These are phyloP conservation scores for Xestia ashworthii DNA, from an alignment of 2,888 invertebrate species.

Conservation along the genomic window DNA sequence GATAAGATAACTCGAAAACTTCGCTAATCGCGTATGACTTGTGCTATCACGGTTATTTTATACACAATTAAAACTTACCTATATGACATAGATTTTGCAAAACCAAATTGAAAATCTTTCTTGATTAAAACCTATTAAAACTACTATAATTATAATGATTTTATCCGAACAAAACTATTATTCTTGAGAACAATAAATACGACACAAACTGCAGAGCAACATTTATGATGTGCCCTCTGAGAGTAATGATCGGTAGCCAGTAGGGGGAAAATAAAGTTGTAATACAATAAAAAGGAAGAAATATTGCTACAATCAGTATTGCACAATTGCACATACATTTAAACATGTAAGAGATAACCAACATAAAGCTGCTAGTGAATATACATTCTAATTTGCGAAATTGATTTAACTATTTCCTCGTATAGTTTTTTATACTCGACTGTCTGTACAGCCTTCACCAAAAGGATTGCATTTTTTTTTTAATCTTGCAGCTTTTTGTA, in stretches of 20 bases:
- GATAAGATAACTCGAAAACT: slow-evolving; percentile 11
- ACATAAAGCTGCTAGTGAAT: slow-evolving; percentile 23
- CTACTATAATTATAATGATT: not conserved
- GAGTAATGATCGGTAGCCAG: slow-evolving; percentile 30
- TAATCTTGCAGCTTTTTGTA: not conserved
- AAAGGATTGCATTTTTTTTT: not conserved
- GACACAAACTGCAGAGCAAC: slow-evolving; percentile 14
- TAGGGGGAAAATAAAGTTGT: slow-evolving; percentile 51
- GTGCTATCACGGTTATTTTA: not conserved
- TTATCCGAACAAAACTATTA: not conserved
- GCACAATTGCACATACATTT: slow-evolving; percentile 29
- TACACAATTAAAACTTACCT: not conserved
- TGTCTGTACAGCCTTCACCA: not conserved
- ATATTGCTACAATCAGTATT: slow-evolving; percentile 42
- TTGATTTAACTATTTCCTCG: slow-evolving; percentile 31
- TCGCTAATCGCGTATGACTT: slow-evolving; percentile 2
- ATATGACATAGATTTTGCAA: not conserved
- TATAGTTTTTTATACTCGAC: slow-evolving; percentile 15
- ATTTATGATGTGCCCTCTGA: slow-evolving; percentile 14
- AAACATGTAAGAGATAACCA: slow-evolving; percentile 40
- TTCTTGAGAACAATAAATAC: slow-evolving; percentile 11
- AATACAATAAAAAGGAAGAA: slow-evolving; percentile 58
- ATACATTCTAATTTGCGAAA: slow-evolving; percentile 55
- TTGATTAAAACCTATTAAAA: too few species aligned
- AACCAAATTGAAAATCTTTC: not conserved